Base-by-base conservation (phyloP, 1,140 invertebrate species). In the Agrypnia vestita region DNA sequence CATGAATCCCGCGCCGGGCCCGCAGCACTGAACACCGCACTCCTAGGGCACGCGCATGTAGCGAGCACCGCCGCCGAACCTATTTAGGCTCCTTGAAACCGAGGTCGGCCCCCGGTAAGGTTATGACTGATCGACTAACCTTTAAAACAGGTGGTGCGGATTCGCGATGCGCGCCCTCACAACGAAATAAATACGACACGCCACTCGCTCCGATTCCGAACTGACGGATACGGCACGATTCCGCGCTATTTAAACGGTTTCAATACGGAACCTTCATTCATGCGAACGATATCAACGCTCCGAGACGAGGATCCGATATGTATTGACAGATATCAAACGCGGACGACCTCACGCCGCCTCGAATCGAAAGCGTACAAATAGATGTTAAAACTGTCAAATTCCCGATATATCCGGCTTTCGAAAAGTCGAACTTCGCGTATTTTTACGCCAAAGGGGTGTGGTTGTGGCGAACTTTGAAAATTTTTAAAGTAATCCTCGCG, bases 401-500 rank as follows among this genome's bases (percentile, higher is more conserved):
- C 15, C 46, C 67, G 46, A 13, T 4, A n/a, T n/a, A 71, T 47
- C 49, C 49, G 0, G 13, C 9, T 53, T 71, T 13, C 10, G 19
- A 51, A 35, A 71, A 49, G 15, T 49, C 47, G 3, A 47, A 17
- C 15, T 71, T 71, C 21, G 35, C 8, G 17, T 47, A 56, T 10
- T 61, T 49, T 47, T 62, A 11, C 44, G 35, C 55, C 13, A 43
- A 77, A 77, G 75, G 75, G 75, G 75, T 77, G 75, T 77, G 75
- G 75, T 77, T 77, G 47, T 51, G 49, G 11, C 46, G 59, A 25
- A 71, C 46, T 71, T 71, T 71, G 67, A 25, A 13, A 78, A 55
- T 56, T 78, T 78, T 71, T 51, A 46, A 78, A 78, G 67, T 56
- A 69, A 78, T 78, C 51, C 51, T 77, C 46, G 71, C 71, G 53